A percentile compares a stretch with the other conserved stretches of the same genome.
Evolutionary conservation across 2,797 vertebrate genomes (phyloP).

Genomic region (Sebastes oblongus): DNA sequence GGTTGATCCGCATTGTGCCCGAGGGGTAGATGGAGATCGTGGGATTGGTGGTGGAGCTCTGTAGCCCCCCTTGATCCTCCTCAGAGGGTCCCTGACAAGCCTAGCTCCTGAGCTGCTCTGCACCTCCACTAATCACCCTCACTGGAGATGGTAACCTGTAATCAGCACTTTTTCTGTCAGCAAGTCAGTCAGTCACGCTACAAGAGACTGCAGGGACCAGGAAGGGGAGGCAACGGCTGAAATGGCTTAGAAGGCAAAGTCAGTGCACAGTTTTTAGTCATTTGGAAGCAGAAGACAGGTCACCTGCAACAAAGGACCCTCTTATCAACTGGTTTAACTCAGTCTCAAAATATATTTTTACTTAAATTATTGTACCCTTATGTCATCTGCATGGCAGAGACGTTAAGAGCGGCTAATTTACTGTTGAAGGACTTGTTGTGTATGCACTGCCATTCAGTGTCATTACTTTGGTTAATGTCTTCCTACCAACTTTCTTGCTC

Average conservation of each 20-base stretch:
- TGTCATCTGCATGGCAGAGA: background rate
- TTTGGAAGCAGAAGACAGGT: background rate
- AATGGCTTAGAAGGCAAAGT: slow-evolving; percentile 31
- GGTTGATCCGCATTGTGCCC: slow-evolving; percentile 33
- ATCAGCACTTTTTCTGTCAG: slow-evolving; percentile 65
- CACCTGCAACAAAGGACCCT: background rate
- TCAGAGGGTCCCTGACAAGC: slow-evolving; percentile 53
- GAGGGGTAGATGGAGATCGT: slow-evolving; percentile 27
- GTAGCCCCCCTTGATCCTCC: slow-evolving; percentile 43
- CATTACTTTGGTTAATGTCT: background rate
- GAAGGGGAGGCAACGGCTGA: slow-evolving; percentile 3
- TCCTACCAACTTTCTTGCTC: background rate
- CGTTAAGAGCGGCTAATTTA: background rate
- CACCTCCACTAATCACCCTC: slow-evolving; percentile 58
- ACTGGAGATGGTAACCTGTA: slow-evolving; percentile 57
- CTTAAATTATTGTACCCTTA: background rate
- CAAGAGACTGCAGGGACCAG: slow-evolving; percentile 12
- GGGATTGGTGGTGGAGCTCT: slow-evolving; percentile 19
- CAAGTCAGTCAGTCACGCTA: slow-evolving; percentile 42
- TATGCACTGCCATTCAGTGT: background rate
- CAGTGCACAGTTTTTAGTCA: slow-evolving; percentile 11
- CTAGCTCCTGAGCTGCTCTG: slow-evolving; percentile 31
- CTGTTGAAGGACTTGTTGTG: background rate
- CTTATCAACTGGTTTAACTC: background rate
- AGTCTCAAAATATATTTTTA: background rate